A percentile compares a stretch with the other conserved stretches of the same genome.
Conservation (phyloP, 2,888 invertebrate species). For the Idaea straminata region DNA sequence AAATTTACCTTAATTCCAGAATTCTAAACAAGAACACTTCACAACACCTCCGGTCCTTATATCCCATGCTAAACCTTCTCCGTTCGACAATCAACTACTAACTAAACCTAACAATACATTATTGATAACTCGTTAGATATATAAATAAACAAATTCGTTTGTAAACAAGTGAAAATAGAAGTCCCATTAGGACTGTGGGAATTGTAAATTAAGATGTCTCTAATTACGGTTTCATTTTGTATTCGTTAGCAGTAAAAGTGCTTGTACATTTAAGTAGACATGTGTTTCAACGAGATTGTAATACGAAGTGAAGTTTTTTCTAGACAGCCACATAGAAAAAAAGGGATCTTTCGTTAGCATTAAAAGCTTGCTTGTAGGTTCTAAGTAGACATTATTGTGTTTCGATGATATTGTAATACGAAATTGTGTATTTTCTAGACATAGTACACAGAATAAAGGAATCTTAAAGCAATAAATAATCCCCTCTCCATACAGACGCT, state of each 20-base stretch:
- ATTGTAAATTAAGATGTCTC: not conserved
- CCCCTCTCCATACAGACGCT: no score
- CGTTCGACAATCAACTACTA: slow-evolving; percentile 4
- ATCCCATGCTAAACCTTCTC: slow-evolving; percentile 31
- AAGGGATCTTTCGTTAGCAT: no score
- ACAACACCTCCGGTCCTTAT: slow-evolving; percentile 18
- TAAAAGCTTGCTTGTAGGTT: no score
- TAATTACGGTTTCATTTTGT: not conserved
- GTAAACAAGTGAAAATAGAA: slow-evolving; percentile 7
- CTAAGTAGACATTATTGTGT: no score
- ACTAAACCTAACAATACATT: not conserved
- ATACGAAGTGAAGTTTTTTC: no score
- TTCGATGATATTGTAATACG: no score
- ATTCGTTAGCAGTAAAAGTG: not conserved
- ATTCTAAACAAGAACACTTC: slow-evolving; percentile 22
- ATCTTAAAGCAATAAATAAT: no score
- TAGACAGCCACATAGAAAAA: no score
- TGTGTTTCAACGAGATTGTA: no score
- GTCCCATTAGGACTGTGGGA: not conserved
- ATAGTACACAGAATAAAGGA: no score
- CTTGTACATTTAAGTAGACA: no score
- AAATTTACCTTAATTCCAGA: slow-evolving; percentile 2
- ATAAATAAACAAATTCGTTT: slow-evolving; percentile 6
- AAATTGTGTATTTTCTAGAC: no score
- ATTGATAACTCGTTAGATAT: slow-evolving; percentile 1